Percentiles rank a stretch among this genome's conserved stretches.
Evolutionary conservation across 2,888 invertebrate genomes (phyloP).

Genomic region (Plemyria rubiginata): DNA sequence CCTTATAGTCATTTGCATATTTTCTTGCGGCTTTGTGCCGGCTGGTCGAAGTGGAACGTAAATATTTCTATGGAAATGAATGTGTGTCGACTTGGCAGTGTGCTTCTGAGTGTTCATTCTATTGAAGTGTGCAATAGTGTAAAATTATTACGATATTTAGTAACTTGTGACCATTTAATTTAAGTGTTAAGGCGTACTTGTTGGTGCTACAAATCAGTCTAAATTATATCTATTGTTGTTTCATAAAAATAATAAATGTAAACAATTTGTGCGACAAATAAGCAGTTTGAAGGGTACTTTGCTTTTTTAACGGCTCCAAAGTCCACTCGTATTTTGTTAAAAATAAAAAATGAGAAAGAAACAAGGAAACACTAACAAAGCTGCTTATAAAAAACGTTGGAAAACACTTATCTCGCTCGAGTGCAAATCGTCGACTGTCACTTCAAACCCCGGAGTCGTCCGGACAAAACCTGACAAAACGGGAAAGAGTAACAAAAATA

Average conservation of each 20-base stretch:
- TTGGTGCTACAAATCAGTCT: neutral
- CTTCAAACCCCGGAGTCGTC: constrained; percentile 76
- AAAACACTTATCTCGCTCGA: constrained; percentile 83
- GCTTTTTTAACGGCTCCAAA: constrained; percentile 24
- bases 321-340: constrained; percentile 46
- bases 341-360: constrained; percentile 56
- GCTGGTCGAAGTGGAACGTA: constrained; percentile 56
- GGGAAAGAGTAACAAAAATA: constrained; percentile 82
- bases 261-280: constrained; percentile 21
- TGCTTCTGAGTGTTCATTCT: constrained; percentile 9
- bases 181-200: too few species aligned
- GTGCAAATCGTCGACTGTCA: constrained; percentile 83
- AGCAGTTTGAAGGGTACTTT: constrained; percentile 32
- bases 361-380: constrained; percentile 73
- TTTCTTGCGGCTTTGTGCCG: constrained; percentile 79
- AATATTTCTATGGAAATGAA: constrained; percentile 50
- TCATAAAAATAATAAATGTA: constrained; percentile 18
- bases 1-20: constrained; percentile 84
- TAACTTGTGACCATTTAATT: too few species aligned
- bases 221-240: constrained; percentile 14
- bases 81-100: constrained; percentile 33
- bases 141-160: neutral
- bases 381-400: constrained; percentile 78
- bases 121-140: neutral
- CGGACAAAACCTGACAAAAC: constrained; percentile 72